phyloP scores from a whole-genome alignment of 2,797 vertebrate genomes.

The Paramormyrops hopkinsi region DNA sequence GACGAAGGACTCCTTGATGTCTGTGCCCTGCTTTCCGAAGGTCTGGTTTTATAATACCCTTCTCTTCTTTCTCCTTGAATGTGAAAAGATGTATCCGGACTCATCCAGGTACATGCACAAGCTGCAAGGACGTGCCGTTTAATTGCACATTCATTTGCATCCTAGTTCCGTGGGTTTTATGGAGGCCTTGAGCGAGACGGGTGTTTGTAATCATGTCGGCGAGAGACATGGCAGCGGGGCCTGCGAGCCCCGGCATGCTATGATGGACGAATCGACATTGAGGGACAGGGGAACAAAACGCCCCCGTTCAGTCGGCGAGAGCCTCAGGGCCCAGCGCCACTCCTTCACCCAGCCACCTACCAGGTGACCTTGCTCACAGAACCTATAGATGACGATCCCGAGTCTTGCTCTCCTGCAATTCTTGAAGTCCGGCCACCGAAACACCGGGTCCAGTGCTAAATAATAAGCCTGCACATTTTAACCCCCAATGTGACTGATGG shows the following conservation, averaged over 20 bases:
- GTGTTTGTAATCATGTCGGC: slow-evolving; percentile 36
- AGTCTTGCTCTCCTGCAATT: slow-evolving; percentile 65
- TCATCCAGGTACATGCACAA: slow-evolving; percentile 10
- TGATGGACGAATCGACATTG: slow-evolving; percentile 64
- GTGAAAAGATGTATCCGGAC: slow-evolving; percentile 28
- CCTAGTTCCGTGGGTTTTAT: slow-evolving; percentile 28
- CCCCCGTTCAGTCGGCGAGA: slow-evolving; percentile 68
- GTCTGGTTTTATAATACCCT: slow-evolving; percentile 16
- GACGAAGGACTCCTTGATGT: neutral
- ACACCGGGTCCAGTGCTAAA: neutral
- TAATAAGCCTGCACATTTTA: neutral
- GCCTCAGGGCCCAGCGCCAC: slow-evolving; percentile 61
- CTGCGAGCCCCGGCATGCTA: slow-evolving; percentile 26
- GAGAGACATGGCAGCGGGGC: slow-evolving; percentile 28
- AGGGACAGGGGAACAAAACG: slow-evolving; percentile 60
- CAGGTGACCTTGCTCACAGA: slow-evolving; percentile 68
- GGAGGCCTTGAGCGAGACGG: slow-evolving; percentile 36
- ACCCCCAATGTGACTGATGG: neutral
- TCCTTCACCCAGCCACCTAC: slow-evolving; percentile 50
- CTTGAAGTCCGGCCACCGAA: slow-evolving; percentile 60
- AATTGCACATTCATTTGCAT: slow-evolving; percentile 36
- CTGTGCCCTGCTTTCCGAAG: slow-evolving; percentile 8
- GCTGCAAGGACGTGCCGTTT: slow-evolving; percentile 31
- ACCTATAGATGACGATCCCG: slow-evolving; percentile 66
- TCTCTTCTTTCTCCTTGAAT: slow-evolving; percentile 18